phyloP scores from a whole-genome alignment of 2,797 vertebrate genomes.

The Tapirus indicus region DNA sequence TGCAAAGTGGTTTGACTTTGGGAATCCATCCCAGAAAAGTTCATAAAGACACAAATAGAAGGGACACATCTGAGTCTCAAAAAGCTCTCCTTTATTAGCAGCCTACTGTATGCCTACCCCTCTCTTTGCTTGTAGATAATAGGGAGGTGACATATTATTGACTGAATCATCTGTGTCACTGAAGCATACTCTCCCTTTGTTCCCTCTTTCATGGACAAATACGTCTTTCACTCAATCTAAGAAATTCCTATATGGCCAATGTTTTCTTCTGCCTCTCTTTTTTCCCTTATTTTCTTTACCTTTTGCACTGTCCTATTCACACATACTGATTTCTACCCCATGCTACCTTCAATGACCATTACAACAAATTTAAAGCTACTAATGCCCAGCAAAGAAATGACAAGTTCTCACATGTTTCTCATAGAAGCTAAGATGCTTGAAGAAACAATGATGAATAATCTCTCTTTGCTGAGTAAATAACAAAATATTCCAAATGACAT shows the following conservation, averaged over 20 bases:
- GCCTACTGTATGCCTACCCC: not conserved
- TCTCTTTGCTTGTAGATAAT: no score
- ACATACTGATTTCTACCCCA: not conserved
- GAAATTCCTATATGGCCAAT: not conserved
- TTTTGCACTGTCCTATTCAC: not conserved
- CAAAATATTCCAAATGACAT: not conserved
- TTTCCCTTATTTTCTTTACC: not conserved
- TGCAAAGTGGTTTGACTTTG: not conserved
- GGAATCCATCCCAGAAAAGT: not conserved
- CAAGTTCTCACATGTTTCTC: slow-evolving; percentile 9
- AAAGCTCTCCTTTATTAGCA: not conserved
- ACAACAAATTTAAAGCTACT: not conserved
- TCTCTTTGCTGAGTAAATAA: not conserved
- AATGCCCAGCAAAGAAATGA: not conserved
- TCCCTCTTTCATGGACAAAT: not conserved
- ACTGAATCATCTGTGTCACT: not conserved
- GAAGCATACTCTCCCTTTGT: not conserved
- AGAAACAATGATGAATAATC: slow-evolving; percentile 38
- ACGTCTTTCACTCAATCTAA: not conserved
- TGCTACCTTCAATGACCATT: not conserved
- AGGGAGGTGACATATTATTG: no score
- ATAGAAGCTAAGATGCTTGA: not conserved
- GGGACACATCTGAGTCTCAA: not conserved
- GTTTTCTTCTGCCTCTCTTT: not conserved
- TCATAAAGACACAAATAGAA: not conserved